These are phyloP conservation scores for Papilio helenus DNA, from an alignment of 1,140 invertebrate genomes.

Conservation along the genomic window DNA sequence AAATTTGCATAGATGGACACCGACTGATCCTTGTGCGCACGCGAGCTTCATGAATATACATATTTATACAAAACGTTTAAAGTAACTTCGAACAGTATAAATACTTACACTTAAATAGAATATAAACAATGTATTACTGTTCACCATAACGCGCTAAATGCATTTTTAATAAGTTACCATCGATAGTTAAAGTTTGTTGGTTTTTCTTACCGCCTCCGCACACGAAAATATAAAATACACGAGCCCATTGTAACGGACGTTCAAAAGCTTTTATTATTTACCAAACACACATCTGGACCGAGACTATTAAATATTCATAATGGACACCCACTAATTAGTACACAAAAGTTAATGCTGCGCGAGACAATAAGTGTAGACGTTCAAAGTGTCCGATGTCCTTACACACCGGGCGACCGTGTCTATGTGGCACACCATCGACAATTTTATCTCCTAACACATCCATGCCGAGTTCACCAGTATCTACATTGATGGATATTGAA, in stretches of 20 bases:
- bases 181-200: constrained; percentile 40
- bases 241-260: constrained; percentile 68
- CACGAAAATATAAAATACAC: constrained; percentile 69
- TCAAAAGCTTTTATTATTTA: constrained; percentile 75
- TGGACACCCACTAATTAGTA: constrained; percentile 81
- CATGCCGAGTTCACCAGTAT: constrained; percentile 57
- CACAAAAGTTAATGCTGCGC: constrained; percentile 76
- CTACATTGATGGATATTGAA: constrained; percentile 77
- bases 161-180: constrained; percentile 32
- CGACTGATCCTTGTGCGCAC: constrained; percentile 67
- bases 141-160: constrained; percentile 23
- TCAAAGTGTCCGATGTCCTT: constrained; percentile 68
- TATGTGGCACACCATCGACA: constrained; percentile 50
- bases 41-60: constrained; percentile 52
- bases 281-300: constrained; percentile 76
- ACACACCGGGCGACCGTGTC: constrained; percentile 54
- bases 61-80: not conserved
- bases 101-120: constrained; percentile 14
- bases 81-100: not conserved
- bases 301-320: constrained; percentile 79
- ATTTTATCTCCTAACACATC: constrained; percentile 65
- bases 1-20: constrained; percentile 82
- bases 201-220: constrained; percentile 56
- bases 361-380: constrained; percentile 70
- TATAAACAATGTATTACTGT: not conserved